Percentiles rank a stretch among this genome's conserved stretches.
phyloP scores from a whole-genome alignment of 2,797 vertebrate species.

The Catamblyrhynchus diadema region DNA sequence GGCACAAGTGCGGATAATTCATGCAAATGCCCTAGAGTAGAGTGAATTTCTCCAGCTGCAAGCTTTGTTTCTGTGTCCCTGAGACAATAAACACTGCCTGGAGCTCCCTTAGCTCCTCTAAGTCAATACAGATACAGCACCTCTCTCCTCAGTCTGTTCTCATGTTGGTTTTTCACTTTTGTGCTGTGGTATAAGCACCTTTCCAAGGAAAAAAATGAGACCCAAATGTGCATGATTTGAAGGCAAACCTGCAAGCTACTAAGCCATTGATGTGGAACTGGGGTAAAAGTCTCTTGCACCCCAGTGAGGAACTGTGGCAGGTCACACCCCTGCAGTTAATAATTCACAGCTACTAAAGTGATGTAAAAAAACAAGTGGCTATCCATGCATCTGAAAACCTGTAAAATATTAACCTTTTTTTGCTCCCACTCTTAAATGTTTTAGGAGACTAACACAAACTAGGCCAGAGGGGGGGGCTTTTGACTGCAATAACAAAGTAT shows the following conservation, averaged over 20 bases:
- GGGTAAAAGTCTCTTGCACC: not conserved
- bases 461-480: slow-evolving; percentile 46
- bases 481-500: not conserved
- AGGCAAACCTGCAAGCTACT: not conserved
- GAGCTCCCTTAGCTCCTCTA: not conserved
- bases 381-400: not conserved
- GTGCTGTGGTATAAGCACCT: not conserved
- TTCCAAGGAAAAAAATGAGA: not conserved
- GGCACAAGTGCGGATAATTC: not conserved
- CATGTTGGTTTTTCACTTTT: not conserved
- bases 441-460: not conserved
- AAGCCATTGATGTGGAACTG: not conserved
- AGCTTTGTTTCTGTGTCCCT: not conserved
- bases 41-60: not conserved
- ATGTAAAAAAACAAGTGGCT: not conserved
- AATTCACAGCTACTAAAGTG: not conserved
- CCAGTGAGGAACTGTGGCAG: not conserved
- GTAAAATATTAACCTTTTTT: not conserved
- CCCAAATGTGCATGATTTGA: not conserved
- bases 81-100: not conserved
- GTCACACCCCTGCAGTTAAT: slow-evolving; percentile 18
- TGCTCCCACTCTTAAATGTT: not conserved
- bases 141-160: not conserved
- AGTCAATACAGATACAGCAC: not conserved
- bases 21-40: not conserved